Conservation (phyloP, 2,113 vertebrate genomes). For the Cyprinus carpio region DNA sequence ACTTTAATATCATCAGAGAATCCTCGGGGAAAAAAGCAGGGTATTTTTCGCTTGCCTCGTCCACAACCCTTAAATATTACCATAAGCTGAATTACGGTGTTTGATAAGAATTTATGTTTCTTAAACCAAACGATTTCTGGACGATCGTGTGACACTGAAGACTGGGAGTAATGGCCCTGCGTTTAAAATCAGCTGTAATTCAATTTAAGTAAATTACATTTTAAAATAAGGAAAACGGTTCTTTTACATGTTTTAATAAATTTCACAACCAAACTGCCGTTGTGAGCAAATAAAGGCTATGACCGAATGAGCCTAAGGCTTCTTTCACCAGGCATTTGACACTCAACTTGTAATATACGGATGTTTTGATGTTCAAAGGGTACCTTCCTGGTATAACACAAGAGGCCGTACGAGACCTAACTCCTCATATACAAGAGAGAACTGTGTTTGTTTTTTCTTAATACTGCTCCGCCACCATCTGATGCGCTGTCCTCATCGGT, state of each 20-base stretch:
- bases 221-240: neutral
- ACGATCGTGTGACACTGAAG: neutral
- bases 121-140: neutral
- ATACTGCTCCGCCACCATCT: slow-evolving; percentile 93
- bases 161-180: neutral
- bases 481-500: slow-evolving; percentile 96
- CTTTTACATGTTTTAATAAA: neutral
- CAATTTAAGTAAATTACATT: neutral
- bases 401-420: neutral
- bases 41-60: too few relatives aligned
- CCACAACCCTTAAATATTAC: neutral
- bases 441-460: neutral
- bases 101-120: too few relatives aligned
- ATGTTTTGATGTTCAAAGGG: neutral
- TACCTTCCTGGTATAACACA: neutral
- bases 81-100: neutral
- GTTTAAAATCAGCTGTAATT: neutral
- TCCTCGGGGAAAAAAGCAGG: neutral
- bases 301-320: neutral
- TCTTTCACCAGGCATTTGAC: neutral
- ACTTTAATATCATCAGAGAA: neutral
- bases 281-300: neutral
- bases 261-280: neutral
- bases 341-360: neutral
- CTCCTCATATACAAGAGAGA: neutral